phyloP scores from a whole-genome alignment of 2,888 invertebrate species.

The Zele albiditarsus region DNA sequence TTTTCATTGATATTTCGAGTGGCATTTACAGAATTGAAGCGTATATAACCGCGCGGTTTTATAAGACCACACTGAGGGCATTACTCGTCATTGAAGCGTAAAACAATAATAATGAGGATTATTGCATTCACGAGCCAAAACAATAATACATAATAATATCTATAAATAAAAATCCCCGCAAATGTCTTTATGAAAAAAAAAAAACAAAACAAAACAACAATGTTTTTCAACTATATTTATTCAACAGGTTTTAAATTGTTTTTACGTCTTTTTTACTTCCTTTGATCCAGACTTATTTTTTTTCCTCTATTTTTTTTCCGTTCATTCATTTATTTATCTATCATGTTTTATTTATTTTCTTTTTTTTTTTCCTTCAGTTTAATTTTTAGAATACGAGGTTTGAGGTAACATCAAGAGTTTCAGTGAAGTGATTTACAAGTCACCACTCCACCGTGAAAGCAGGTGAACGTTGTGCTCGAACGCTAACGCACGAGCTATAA shows the following conservation, averaged over 20 bases:
- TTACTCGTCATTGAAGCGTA: slow-evolving; percentile 27
- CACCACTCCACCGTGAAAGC: slow-evolving; percentile 69
- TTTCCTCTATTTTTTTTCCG: background rate
- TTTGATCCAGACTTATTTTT: background rate
- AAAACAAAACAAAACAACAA: background rate
- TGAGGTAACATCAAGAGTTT: slow-evolving; percentile 61
- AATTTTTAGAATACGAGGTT: slow-evolving; percentile 37
- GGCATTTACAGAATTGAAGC: background rate
- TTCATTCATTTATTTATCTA: background rate
- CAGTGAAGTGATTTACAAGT: slow-evolving; percentile 70
- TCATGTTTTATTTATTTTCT: slow-evolving; percentile 37
- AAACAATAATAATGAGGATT: slow-evolving; percentile 19
- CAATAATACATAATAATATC: background rate
- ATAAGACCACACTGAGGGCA: slow-evolving; percentile 1
- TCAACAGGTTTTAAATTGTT: too few relatives aligned
- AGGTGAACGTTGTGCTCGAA: slow-evolving; percentile 69
- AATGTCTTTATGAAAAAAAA: slow-evolving; percentile 20
- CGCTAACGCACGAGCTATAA: slow-evolving; percentile 46
- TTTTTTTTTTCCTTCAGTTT: slow-evolving; percentile 38
- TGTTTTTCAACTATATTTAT: too few relatives aligned
- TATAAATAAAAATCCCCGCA: background rate
- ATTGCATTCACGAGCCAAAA: slow-evolving; percentile 15
- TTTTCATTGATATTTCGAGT: background rate
- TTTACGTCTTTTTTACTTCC: too few relatives aligned
- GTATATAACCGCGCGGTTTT: background rate